phyloP scores from a whole-genome alignment of 2,888 invertebrate genomes.

The Cantharis flavilabris region DNA sequence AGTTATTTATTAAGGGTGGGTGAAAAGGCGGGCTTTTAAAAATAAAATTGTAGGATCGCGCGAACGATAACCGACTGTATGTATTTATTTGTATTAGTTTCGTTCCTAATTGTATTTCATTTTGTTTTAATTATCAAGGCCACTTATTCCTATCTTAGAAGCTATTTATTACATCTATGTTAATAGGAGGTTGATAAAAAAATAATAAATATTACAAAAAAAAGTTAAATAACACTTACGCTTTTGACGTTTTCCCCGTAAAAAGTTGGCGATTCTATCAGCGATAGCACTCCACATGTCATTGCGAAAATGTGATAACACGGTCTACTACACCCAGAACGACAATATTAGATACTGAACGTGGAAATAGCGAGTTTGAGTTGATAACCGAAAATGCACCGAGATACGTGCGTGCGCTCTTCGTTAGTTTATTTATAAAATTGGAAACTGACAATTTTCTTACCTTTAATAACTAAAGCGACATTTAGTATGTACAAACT shows the following conservation, averaged over 20 bases:
- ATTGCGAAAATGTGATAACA: conserved; percentile 34
- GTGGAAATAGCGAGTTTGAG: conserved; percentile 26
- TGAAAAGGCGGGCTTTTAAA: background rate
- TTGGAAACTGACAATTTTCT: background rate
- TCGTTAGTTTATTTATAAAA: background rate
- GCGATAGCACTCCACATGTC: conserved; percentile 49
- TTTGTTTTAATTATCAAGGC: background rate
- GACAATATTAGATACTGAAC: conserved; percentile 38
- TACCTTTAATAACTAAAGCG: conserved; percentile 3
- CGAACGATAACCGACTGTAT: background rate
- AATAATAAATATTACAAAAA: background rate
- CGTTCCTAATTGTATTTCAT: background rate
- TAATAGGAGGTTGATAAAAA: background rate
- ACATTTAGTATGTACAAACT: background rate
- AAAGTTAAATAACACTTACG: conserved; percentile 36
- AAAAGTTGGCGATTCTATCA: conserved; percentile 41
- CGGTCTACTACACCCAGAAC: conserved; percentile 35
- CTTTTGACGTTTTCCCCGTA: conserved; percentile 40
- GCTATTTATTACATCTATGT: background rate
- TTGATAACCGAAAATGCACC: conserved; percentile 31
- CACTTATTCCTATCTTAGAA: background rate
- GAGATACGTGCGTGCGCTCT: conserved; percentile 30
- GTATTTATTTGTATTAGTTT: background rate
- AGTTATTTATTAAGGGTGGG: background rate
- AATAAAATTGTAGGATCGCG: background rate